phyloP scores from a whole-genome alignment of 2,797 vertebrate species.

The Phyllotis vaccarum region DNA sequence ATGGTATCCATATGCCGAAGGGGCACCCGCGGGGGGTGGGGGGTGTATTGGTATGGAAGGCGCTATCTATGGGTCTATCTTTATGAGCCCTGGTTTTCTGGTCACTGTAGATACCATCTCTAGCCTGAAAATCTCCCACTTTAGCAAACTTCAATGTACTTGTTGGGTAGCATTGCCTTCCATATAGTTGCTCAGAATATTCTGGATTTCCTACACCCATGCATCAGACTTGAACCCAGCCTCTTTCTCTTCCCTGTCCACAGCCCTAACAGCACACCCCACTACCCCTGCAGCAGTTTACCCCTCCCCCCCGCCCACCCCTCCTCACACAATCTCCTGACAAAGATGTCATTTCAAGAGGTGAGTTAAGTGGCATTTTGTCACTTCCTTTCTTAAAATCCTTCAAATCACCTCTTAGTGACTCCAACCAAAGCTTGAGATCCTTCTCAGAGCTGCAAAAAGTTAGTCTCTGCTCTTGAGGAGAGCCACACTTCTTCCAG shows the following conservation, averaged over 20 bases:
- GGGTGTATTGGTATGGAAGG: too few relatives aligned
- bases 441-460: background rate
- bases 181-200: background rate
- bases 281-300: background rate
- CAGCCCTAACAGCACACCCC: background rate
- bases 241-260: background rate
- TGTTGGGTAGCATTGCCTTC: rapidly evolving
- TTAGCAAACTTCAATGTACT: background rate
- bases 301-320: background rate
- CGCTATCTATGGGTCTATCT: background rate
- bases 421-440: background rate
- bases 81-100: background rate
- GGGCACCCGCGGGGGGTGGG: background rate
- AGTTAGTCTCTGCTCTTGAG: background rate
- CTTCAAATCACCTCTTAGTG: background rate
- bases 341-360: background rate
- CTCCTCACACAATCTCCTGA: rapidly evolving
- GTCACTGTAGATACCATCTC: too few relatives aligned
- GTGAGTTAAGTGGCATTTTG: rapidly evolving
- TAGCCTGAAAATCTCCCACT: background rate
- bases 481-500: background rate
- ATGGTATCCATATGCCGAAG: background rate
- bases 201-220: background rate
- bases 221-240: rapidly evolving
- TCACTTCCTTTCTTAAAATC: background rate